A percentile compares a stretch with the other conserved stretches of the same genome.
These are phyloP conservation scores for Liasis olivaceus DNA, from an alignment of 2,797 vertebrate genomes.

Conservation along the genomic window DNA sequence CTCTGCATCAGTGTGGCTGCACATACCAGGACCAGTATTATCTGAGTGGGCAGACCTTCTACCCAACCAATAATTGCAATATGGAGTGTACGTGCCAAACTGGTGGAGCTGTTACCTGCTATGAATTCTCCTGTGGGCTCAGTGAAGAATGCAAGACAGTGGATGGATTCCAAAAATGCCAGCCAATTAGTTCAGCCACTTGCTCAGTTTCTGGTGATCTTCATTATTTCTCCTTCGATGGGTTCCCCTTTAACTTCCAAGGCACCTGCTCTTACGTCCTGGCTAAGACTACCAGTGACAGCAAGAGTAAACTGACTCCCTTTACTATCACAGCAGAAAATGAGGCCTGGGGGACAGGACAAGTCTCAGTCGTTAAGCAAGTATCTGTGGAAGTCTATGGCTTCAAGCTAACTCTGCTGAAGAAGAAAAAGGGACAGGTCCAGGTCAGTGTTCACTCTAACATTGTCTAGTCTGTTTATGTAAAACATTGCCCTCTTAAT, in stretches of 20 bases:
- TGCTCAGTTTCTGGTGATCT: conserved; percentile 82
- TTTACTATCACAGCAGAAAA: conserved; percentile 66
- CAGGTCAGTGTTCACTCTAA: conserved; percentile 38
- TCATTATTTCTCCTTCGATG: conserved; percentile 84
- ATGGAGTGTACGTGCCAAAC: conserved; percentile 72
- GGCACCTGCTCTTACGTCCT: conserved; percentile 81
- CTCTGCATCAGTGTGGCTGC: conserved; percentile 80
- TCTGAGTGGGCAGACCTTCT: conserved; percentile 42
- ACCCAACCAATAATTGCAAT: conserved; percentile 19
- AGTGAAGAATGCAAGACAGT: conserved; percentile 74
- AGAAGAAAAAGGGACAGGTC: conserved; percentile 49
- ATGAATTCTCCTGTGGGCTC: conserved; percentile 63
- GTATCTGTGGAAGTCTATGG: conserved; percentile 51
- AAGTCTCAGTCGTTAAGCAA: conserved; percentile 41
- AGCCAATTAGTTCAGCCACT: conserved; percentile 67
- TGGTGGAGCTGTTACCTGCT: conserved; percentile 68
- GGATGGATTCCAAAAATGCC: conserved; percentile 77
- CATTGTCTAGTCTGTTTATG: not conserved
- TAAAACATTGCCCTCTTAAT: not conserved
- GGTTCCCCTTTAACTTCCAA: conserved; percentile 74
- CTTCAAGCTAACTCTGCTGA: conserved; percentile 51
- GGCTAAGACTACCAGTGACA: conserved; percentile 48
- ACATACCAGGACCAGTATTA: conserved; percentile 68
- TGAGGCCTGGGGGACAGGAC: conserved; percentile 24
- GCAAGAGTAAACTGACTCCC: conserved; percentile 47